A percentile compares a stretch with the other conserved stretches of the same genome.
These are phyloP conservation scores for Onthophagus sagittarius DNA, from an alignment of 2,888 invertebrate genomes.

Conservation along the genomic window DNA sequence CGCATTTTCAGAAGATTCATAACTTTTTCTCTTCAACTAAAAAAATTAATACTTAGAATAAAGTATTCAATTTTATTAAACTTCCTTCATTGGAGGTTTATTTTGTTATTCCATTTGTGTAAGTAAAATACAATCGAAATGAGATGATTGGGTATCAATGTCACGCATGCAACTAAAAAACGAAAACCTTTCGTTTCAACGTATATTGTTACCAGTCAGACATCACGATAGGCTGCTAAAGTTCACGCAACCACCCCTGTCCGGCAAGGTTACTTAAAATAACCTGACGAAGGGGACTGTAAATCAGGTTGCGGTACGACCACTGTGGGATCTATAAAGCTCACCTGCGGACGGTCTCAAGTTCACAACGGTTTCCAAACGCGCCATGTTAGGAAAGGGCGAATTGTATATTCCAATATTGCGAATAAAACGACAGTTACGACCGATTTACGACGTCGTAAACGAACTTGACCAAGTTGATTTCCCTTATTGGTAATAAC, in stretches of 20 bases:
- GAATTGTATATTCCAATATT: not conserved
- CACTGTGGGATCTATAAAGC: not conserved
- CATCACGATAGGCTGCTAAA: not conserved
- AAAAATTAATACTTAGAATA: too few relatives aligned
- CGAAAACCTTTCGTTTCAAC: not conserved
- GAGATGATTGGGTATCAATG: not conserved
- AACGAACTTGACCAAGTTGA: not conserved
- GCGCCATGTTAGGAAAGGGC: not conserved
- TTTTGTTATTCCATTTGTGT: not conserved
- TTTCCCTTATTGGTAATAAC: not conserved
- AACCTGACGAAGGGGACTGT: not conserved
- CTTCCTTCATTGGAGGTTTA: not conserved
- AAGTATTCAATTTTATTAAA: not conserved
- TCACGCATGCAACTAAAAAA: not conserved
- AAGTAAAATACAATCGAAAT: not conserved
- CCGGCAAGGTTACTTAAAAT: not conserved
- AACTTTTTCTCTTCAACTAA: too few relatives aligned
- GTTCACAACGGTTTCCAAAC: not conserved
- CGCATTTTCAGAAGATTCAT: too few relatives aligned
- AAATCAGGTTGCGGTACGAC: not conserved
- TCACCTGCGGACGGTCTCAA: not conserved
- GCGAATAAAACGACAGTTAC: not conserved
- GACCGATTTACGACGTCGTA: not conserved
- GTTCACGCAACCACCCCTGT: not conserved
- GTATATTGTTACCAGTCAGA: not conserved